phyloP scores from a whole-genome alignment of 2,113 vertebrate genomes.

The Sigmodon hispidus region DNA sequence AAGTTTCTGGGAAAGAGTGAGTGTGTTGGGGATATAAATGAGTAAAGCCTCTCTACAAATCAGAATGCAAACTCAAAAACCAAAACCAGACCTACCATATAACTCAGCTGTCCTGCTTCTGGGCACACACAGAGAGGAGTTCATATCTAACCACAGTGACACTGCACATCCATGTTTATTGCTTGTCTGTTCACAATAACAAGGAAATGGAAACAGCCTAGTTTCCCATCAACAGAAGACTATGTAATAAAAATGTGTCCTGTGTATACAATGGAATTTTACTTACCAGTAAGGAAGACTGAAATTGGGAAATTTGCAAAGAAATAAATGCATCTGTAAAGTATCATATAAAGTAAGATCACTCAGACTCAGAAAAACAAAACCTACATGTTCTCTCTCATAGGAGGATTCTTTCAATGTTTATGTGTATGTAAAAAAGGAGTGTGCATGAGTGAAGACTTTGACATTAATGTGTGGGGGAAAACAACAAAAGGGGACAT shows the following conservation, averaged over 20 bases:
- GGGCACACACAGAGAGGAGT: too few species aligned
- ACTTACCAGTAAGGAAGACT: neutral
- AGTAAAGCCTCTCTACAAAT: neutral
- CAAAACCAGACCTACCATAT: neutral
- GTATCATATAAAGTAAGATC: neutral
- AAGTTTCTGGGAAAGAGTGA: neutral
- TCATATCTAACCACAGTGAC: neutral
- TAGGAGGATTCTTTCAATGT: too few species aligned
- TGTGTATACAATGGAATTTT: neutral
- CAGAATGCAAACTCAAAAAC: neutral
- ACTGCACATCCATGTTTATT: too few species aligned
- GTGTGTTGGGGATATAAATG: neutral
- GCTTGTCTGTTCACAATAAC: neutral
- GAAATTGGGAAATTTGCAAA: neutral
- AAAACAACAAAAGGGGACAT: neutral
- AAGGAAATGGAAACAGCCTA: too few species aligned
- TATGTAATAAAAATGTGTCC: neutral
- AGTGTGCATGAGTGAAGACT: neutral
- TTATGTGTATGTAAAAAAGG: neutral
- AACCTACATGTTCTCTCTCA: neutral
- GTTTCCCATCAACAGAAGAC: neutral
- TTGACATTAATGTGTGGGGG: rapidly evolving
- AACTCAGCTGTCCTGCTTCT: neutral
- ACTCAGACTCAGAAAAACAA: neutral
- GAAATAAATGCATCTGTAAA: neutral